phyloP scores from a whole-genome alignment of 2,888 invertebrate species.

The Philopedon plagiatum region DNA sequence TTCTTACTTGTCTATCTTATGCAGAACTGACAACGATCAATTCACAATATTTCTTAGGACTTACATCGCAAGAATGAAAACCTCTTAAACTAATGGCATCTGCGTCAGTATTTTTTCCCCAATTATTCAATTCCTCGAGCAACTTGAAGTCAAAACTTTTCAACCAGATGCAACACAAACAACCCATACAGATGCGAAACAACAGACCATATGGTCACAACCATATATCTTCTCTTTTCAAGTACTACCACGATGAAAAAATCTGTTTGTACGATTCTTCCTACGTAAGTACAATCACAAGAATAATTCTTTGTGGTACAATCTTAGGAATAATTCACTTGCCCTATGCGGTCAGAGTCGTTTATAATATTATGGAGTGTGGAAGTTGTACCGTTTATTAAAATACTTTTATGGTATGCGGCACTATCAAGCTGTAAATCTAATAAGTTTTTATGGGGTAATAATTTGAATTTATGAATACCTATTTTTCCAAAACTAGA shows the following conservation, averaged over 20 bases:
- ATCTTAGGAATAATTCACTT: constrained; percentile 22
- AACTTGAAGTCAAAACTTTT: background rate
- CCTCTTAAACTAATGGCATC: too few relatives aligned
- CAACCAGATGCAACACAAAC: constrained; percentile 7
- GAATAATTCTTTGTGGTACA: too few relatives aligned
- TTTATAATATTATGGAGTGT: background rate
- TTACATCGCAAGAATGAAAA: too few relatives aligned
- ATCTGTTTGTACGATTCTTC: constrained; percentile 23
- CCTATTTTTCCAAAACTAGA: too few relatives aligned
- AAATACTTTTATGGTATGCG: background rate
- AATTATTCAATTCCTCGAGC: background rate
- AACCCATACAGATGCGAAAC: background rate
- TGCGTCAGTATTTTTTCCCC: background rate
- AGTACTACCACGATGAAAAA: constrained; percentile 19
- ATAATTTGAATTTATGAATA: too few relatives aligned
- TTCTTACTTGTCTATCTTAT: too few relatives aligned
- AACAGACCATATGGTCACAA: constrained; percentile 28
- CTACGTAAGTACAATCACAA: too few relatives aligned
- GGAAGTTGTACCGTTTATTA: background rate
- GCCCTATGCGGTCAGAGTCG: constrained; percentile 3
- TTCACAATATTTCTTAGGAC: too few relatives aligned
- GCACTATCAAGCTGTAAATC: background rate
- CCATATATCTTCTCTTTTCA: constrained; percentile 23
- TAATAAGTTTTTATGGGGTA: too few relatives aligned
- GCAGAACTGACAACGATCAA: too few relatives aligned